Percentiles rank a stretch among this genome's conserved stretches.
Conservation (phyloP, 2,888 invertebrate genomes). For the Theodoxus fluviatilis region DNA sequence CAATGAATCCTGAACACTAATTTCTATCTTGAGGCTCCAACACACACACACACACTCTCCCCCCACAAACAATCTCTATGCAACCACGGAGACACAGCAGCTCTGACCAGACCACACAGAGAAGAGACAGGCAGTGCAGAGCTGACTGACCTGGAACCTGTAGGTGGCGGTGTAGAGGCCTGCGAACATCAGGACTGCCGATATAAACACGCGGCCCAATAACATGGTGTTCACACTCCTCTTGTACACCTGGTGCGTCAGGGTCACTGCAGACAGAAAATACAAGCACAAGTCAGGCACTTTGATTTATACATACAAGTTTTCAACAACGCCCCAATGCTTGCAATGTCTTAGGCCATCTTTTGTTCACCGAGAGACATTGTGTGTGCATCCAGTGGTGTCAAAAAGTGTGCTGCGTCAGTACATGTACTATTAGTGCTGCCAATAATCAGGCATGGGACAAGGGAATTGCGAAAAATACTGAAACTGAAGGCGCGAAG, state of each 20-base stretch:
- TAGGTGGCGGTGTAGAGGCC: conserved; percentile 51
- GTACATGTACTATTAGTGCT: too few relatives aligned
- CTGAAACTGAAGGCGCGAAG: too few relatives aligned
- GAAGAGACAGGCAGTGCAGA: not conserved
- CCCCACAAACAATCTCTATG: too few relatives aligned
- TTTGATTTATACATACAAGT: not conserved
- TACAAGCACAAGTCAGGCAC: not conserved
- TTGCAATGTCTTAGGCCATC: too few relatives aligned
- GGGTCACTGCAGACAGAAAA: not conserved
- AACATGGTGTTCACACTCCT: conserved; percentile 41
- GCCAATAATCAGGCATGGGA: too few relatives aligned
- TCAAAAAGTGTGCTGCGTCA: too few relatives aligned
- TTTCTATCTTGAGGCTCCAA: not conserved
- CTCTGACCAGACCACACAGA: conserved; percentile 1
- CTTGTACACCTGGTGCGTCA: conserved; percentile 42
- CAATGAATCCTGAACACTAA: too few relatives aligned
- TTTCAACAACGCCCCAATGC: not conserved
- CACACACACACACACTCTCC: not conserved
- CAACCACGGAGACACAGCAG: not conserved
- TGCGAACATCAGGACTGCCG: conserved; percentile 48
- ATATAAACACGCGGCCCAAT: conserved; percentile 47
- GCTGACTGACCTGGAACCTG: conserved; percentile 41
- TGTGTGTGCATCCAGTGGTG: too few relatives aligned
- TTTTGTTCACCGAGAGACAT: too few relatives aligned
- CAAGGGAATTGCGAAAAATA: too few relatives aligned